Base-by-base conservation (phyloP, 2,888 invertebrate species). In the Artemia sinica region DNA sequence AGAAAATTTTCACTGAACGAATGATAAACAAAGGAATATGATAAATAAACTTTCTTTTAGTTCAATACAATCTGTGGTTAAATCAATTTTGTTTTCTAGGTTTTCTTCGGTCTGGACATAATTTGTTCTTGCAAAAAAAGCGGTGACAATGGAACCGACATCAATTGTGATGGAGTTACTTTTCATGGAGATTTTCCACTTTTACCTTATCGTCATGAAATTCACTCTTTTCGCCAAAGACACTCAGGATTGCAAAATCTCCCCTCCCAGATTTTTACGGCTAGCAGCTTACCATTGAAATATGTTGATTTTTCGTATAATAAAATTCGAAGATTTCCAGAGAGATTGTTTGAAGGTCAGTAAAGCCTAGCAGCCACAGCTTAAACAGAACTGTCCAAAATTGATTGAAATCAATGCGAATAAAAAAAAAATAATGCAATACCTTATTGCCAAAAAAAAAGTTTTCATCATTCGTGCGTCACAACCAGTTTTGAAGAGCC, bases 131-230 rank as follows among this genome's bases (percentile, higher is more conserved):
- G 83, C 73, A 75, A 77, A 2, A 48, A 75, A 12, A 73, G 73
- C 67, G 71, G 68, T 50, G 71, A 70, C 49, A 73, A 73, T 68
- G 78, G 83, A 69, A 84, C 90, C 72, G 80, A 84, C 73, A 85
- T 91, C 82, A 84, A 91, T 77, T 92, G 92, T 77, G 91, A 92
- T 79, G 79, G 84, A 10, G 85, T 89, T 48, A 88, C 90, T 49
- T 90, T 91, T 75, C 82, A 85, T 49, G 85, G 85, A 8, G 90
- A 91, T 76, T 85, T 86, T 72, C 85, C 89, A 0, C 81, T 85
- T 11, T 78, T 88, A 73, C 88, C 91, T 1, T 85, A 85, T 75
- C 86, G 87, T 66, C 88, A 88, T 48, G 89, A 89, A 4, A 85
- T 92, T 71, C 84, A 86, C 50, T 83, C 86, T 10, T 89, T 88